Conservation (phyloP, 2,888 invertebrate genomes). For the Agrochola lota region DNA sequence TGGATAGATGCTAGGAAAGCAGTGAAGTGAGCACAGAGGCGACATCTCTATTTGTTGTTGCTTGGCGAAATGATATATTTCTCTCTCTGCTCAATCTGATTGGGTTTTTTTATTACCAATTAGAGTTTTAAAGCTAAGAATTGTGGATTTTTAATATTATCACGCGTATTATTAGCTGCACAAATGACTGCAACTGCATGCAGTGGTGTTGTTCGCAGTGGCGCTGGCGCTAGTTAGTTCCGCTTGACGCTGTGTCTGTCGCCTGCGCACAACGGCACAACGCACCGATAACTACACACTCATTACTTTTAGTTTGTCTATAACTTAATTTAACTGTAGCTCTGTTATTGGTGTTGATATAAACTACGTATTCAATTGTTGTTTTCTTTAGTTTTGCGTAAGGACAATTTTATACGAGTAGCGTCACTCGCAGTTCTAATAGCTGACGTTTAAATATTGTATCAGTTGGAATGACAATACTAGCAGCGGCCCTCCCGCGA, state of each 20-base stretch:
- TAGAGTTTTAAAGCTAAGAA: neutral
- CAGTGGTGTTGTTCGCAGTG: neutral
- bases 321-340: neutral
- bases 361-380: neutral
- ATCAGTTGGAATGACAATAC: neutral
- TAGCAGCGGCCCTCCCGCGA: too few species aligned
- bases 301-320: neutral
- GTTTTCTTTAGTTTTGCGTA: neutral
- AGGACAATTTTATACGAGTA: neutral
- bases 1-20: neutral
- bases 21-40: neutral
- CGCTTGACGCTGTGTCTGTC: neutral
- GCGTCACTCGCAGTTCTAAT: neutral
- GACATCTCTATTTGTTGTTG: neutral
- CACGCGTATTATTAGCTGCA: neutral
- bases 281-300: neutral
- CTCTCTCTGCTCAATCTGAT: neutral
- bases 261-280: neutral
- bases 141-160: neutral
- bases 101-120: neutral
- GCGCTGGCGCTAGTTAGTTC: constrained; percentile 19
- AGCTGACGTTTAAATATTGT: neutral
- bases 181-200: neutral
- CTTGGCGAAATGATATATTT: neutral
- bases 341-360: neutral